Evolutionary conservation across 2,113 vertebrate species (phyloP).

Genomic region (Xiphophorus maculatus): DNA sequence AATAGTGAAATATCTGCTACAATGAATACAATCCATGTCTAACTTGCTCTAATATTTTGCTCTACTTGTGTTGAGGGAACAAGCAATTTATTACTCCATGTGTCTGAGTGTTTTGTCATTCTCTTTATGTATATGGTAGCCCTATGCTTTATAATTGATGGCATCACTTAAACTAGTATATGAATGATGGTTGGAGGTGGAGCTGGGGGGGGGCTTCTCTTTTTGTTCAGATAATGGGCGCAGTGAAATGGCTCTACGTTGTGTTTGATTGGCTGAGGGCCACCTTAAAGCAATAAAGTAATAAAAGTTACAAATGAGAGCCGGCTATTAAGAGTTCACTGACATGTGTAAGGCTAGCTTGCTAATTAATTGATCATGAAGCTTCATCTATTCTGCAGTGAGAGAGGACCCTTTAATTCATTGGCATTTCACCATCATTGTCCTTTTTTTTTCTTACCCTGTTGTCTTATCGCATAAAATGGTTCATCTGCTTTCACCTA

Average conservation of each 20-base stretch:
- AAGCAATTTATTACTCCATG: conserved; percentile 1
- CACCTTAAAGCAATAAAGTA: conserved; percentile 68
- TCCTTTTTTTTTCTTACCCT: conserved; percentile 47
- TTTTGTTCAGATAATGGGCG: conserved; percentile 61
- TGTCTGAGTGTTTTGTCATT: not conserved
- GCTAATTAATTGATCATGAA: conserved; percentile 82
- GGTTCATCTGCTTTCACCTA: not conserved
- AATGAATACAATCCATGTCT: conserved; percentile 4
- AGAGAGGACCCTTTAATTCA: conserved; percentile 77
- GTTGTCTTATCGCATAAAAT: conserved; percentile 6
- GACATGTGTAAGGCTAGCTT: conserved; percentile 71
- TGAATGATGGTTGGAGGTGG: conserved; percentile 12
- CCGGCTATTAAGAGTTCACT: conserved; percentile 76
- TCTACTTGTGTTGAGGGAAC: conserved; percentile 7
- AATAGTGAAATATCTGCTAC: conserved; percentile 45
- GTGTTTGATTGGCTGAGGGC: conserved; percentile 72
- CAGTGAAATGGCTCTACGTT: conserved; percentile 38
- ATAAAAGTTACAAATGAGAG: conserved; percentile 84
- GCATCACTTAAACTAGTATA: conserved; percentile 40
- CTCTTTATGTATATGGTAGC: conserved; percentile 18
- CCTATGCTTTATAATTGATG: conserved; percentile 47
- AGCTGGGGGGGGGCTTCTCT: not conserved
- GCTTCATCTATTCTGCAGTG: conserved; percentile 79
- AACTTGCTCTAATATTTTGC: conserved; percentile 5
- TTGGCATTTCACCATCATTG: conserved; percentile 63